Conservation (phyloP, 2,797 vertebrate genomes). For the Sciurus carolinensis region DNA sequence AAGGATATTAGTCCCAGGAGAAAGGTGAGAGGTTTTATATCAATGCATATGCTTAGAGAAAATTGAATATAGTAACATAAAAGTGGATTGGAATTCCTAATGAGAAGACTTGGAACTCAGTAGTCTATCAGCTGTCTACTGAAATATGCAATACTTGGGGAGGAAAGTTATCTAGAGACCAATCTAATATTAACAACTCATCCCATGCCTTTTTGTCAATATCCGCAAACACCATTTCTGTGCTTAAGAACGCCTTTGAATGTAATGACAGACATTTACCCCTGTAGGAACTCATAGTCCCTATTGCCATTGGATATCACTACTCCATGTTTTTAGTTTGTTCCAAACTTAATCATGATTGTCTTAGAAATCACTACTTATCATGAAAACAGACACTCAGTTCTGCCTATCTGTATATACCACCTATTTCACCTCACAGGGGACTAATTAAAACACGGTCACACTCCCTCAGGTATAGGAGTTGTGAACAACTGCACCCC, state of each 20-base stretch:
- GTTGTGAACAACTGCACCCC: not conserved
- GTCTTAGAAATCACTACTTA: not conserved
- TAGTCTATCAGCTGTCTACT: not conserved
- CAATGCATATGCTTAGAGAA: not conserved
- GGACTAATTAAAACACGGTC: not conserved
- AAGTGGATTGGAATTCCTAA: not conserved
- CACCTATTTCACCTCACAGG: not conserved
- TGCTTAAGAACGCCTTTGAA: not conserved
- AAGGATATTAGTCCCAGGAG: not conserved
- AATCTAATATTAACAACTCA: not conserved
- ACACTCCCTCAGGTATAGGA: not conserved
- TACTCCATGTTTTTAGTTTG: not conserved
- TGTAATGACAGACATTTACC: not conserved
- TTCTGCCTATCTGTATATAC: not conserved
- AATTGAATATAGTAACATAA: not conserved
- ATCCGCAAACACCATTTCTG: not conserved
- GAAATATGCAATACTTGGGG: not conserved
- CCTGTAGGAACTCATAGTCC: not conserved
- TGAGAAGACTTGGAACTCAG: not conserved
- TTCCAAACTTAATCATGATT: not conserved
- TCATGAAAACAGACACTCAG: accelerated
- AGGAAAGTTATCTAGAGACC: not conserved
- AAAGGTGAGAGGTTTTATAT: not conserved
- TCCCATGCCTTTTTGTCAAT: not conserved
- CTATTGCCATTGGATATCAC: not conserved